phyloP scores from a whole-genome alignment of 2,113 vertebrate genomes.

The Ceyx cyanopectus region DNA sequence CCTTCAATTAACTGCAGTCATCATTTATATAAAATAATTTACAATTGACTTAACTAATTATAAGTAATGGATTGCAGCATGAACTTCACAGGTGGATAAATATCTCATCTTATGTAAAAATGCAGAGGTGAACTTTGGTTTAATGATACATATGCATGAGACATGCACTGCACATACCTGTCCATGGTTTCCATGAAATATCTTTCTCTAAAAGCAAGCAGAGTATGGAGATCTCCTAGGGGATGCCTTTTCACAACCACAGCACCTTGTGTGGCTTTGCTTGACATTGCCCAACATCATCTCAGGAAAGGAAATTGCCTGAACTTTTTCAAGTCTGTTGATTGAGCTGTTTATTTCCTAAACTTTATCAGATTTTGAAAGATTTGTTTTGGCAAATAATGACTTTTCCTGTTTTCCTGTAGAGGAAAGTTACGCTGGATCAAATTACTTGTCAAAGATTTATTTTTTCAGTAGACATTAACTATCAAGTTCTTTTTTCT shows the following conservation, averaged over 20 bases:
- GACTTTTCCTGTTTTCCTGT: constrained; percentile 51
- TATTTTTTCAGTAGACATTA: constrained; percentile 60
- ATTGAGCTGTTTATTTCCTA: constrained; percentile 68
- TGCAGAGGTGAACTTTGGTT: constrained; percentile 25
- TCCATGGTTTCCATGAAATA: not conserved
- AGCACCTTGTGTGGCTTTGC: constrained; percentile 25
- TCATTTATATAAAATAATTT: constrained; percentile 77
- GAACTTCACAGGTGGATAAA: constrained; percentile 53
- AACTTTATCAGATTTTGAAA: constrained; percentile 65
- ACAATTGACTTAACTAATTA: constrained; percentile 80
- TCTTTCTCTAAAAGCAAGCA: not conserved
- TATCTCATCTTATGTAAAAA: constrained; percentile 51
- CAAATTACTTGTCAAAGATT: constrained; percentile 45
- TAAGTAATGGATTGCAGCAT: constrained; percentile 76
- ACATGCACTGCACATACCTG: not conserved
- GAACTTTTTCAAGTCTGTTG: not conserved
- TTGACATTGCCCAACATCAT: not conserved
- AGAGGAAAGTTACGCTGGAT: constrained; percentile 15
- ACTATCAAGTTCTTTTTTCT: constrained; percentile 32
- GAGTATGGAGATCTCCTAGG: not conserved
- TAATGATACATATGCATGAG: not conserved
- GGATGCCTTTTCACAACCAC: not conserved
- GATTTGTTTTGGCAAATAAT: constrained; percentile 63
- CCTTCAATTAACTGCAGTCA: constrained; percentile 79
- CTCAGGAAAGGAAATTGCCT: constrained; percentile 31